These are phyloP conservation scores for Eulimnadia texana DNA, from an alignment of 1,140 invertebrate genomes.

Conservation along the genomic window DNA sequence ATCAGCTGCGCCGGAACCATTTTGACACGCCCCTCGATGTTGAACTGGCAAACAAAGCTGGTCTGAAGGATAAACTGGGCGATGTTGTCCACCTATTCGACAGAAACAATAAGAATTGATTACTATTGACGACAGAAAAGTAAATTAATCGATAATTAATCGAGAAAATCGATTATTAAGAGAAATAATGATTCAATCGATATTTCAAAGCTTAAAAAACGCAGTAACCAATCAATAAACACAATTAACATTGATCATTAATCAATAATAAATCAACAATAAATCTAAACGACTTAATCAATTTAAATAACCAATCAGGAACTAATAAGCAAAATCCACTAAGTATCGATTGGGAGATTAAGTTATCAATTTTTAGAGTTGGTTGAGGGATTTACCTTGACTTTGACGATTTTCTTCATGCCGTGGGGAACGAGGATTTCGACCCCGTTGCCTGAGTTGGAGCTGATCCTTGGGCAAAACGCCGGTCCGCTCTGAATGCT, in stretches of 20 bases:
- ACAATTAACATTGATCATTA: too few species aligned
- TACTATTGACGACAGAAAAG: background rate
- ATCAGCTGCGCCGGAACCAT: slow-evolving; percentile 78
- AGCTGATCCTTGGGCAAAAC: slow-evolving; percentile 86
- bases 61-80: slow-evolving; percentile 82
- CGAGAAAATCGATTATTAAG: background rate
- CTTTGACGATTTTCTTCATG: slow-evolving; percentile 71
- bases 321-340: too few species aligned
- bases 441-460: slow-evolving; percentile 63
- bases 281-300: too few species aligned
- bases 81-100: slow-evolving; percentile 19
- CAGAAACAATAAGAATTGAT: background rate
- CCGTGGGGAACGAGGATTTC: slow-evolving; percentile 85
- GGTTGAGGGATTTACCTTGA: slow-evolving; percentile 88
- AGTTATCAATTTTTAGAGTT: too few species aligned
- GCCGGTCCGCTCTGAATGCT: slow-evolving; percentile 81
- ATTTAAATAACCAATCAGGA: too few species aligned
- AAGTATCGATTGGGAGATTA: too few species aligned
- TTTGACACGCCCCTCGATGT: slow-evolving; percentile 83
- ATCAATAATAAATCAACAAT: too few species aligned
- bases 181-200: too few species aligned
- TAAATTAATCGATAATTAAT: too few species aligned
- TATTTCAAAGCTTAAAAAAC: too few species aligned
- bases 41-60: slow-evolving; percentile 87
- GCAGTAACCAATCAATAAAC: too few species aligned